These are phyloP conservation scores for Aurelia aurita complex sp. Pacific DNA, from an alignment of 30 jellyfish, hydroid and myxozoan genomes.

Conservation along the genomic window DNA sequence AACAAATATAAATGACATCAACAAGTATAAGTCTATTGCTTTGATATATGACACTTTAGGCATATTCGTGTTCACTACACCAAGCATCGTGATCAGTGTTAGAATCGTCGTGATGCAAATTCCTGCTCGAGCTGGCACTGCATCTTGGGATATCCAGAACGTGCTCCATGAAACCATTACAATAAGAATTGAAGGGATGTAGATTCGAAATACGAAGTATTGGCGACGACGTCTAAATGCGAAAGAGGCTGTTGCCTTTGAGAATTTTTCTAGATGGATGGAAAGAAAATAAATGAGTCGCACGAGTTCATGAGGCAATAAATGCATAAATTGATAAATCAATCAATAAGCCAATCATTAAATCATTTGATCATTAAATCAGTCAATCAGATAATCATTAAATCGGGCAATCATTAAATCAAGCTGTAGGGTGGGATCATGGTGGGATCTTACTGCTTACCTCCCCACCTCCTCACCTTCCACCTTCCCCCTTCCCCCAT, in stretches of 20 bases:
- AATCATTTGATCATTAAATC: no score
- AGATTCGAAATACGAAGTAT: slow-evolving; percentile 80
- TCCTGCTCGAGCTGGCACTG: slow-evolving; percentile 96
- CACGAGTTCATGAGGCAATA: no score
- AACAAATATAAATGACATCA: slow-evolving; percentile 83
- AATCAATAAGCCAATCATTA: no score
- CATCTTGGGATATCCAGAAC: slow-evolving; percentile 94
- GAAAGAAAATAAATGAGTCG: no score
- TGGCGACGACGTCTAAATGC: slow-evolving; percentile 72
- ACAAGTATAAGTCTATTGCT: slow-evolving; percentile 81
- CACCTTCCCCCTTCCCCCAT: no score
- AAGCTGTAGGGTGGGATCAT: no score
- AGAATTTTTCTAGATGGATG: slow-evolving; percentile 53
- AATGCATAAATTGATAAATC: no score
- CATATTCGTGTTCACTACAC: slow-evolving; percentile 92
- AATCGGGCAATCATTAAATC: no score
- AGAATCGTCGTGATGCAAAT: slow-evolving; percentile 88
- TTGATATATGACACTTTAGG: slow-evolving; percentile 94
- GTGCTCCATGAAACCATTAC: slow-evolving; percentile 96
- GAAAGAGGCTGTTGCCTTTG: slow-evolving; percentile 88
- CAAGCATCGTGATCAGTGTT: slow-evolving; percentile 93
- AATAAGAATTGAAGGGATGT: slow-evolving; percentile 81
- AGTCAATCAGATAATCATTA: no score
- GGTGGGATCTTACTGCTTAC: no score
- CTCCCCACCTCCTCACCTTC: no score